Evolutionary conservation across 2,888 invertebrate genomes (phyloP).

Genomic region (Colletes collaris): DNA sequence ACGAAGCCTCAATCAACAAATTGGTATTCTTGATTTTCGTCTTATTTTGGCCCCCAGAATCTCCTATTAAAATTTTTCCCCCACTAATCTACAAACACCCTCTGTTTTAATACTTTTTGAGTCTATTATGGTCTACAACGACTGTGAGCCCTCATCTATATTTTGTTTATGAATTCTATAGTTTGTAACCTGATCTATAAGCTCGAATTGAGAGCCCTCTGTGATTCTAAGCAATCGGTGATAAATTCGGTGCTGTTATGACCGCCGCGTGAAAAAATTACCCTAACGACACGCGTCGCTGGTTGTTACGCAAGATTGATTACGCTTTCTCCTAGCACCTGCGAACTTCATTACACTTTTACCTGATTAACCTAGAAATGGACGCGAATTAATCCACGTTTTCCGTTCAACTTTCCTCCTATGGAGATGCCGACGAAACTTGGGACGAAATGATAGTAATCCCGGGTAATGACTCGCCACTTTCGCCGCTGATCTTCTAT

Average conservation of each 20-base stretch:
- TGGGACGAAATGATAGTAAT: slow-evolving; percentile 11
- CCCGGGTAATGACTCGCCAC: neutral
- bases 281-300: slow-evolving; percentile 22
- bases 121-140: no score
- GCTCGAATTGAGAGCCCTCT: no score
- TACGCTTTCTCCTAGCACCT: slow-evolving; percentile 38
- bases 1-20: neutral
- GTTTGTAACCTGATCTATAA: no score
- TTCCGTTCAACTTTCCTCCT: neutral
- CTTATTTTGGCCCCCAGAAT: no score
- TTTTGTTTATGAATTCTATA: no score
- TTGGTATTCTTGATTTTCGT: no score
- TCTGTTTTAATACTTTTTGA: no score
- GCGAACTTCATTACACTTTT: slow-evolving; percentile 21
- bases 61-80: no score
- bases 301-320: slow-evolving; percentile 35
- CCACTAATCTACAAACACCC: no score
- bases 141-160: no score
- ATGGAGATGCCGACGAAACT: neutral
- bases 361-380: slow-evolving; percentile 9
- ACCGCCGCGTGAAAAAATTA: neutral
- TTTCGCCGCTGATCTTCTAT: slow-evolving; percentile 4
- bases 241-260: neutral
- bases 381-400: slow-evolving; percentile 7
- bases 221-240: no score